Evolutionary conservation across 2,888 invertebrate species (phyloP), one percentile per base, ranked within the genome.

Genomic region (Minunthozetes semirufus): DNA sequence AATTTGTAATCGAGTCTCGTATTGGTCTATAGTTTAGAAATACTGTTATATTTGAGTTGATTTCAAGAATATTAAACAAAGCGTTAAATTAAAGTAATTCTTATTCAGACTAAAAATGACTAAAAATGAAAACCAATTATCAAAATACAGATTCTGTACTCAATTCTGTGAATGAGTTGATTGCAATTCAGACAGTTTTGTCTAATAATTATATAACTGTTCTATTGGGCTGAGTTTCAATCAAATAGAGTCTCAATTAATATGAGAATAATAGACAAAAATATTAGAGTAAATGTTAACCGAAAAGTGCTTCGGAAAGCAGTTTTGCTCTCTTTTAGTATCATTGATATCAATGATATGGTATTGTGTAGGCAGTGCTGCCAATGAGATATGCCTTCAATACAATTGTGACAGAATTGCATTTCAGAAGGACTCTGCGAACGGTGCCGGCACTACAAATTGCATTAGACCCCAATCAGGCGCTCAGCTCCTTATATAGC

Each of bases 321-420:
- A 66, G 17, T 66, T 66, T 42, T 42, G 42, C 42, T 42, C 19
- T n/a, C 19, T 53, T 53, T 53, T 19, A 53, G 53, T 53, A 42
- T 42, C 13, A 42, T 42, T 42, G 42, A 42, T 42, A 42, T 42
- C 42, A 42, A 42, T 42, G 42, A 13, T 42, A 13, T 6, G 42
- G 42, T 42, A 42, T 42, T 42, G 42, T 42, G 13, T 42, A 1
- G 42, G 42, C 42, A 42, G 13, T 42, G 42, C 17, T 27, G 27
- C 59, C 25, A 22, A 66, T 66, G 66, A 66, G 42, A 66, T 66
- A 66, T 66, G 66, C 66, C 29, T 66, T 66, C 66, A 66, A 38
- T 66, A 66, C 38, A 66, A 66, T 66, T 42, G 66, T 42, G 19
- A 66, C 38, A 38, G 66, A 42, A 66, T 66, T 66, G 66, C 66